Evolutionary conservation across 2,888 invertebrate genomes (phyloP), one percentile per base, ranked within the genome.

Genomic region (Xylota segnis): DNA sequence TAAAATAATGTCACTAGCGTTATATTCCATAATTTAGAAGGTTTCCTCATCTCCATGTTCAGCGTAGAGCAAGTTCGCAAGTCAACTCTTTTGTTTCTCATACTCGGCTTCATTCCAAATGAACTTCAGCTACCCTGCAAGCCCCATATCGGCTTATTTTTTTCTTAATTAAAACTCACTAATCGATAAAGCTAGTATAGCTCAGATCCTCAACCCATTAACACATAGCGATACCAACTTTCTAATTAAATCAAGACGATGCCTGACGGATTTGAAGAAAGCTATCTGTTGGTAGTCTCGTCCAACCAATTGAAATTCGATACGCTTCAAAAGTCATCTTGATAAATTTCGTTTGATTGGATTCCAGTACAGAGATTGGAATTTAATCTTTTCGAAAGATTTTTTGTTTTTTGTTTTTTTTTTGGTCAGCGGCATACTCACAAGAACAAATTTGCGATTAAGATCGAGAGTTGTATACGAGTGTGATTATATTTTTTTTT

Each of bases 321-420:
- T 76, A 81, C 65, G 59, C 81, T 71, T 65, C 74, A 63, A 74
- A 81, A 84, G 56, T 63, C 65, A 76, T 76, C 70, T 65, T 59
- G 83, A 84, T 79, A 74, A 84, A 79, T 79, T 63, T 75, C 61
- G 54, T 50, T 70, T 71, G 74, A 79, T 84, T 75, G 68, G 63
- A 65, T 84, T 79, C 50, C 37, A 37, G 18, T 12, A 27, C 43
- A 59, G 18, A 75, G 75, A 82, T 61, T 74, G 78, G 12, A 56
- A 66, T 68, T 32, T 50, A 27, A 71, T 84, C 58, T 12, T 45
- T 23, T 23, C 12, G 18, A 65, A 43, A 14, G 43, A 52, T 23
- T 58, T 52, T n/a, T n/a, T n/a, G n/a, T n/a, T n/a, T n/a, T n/a
- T n/a, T n/a, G n/a, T n/a, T n/a, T n/a, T n/a, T n/a, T 61, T 54